Conservation (phyloP, 2,113 vertebrate genomes). For the Chaenocephalus aceratus region DNA sequence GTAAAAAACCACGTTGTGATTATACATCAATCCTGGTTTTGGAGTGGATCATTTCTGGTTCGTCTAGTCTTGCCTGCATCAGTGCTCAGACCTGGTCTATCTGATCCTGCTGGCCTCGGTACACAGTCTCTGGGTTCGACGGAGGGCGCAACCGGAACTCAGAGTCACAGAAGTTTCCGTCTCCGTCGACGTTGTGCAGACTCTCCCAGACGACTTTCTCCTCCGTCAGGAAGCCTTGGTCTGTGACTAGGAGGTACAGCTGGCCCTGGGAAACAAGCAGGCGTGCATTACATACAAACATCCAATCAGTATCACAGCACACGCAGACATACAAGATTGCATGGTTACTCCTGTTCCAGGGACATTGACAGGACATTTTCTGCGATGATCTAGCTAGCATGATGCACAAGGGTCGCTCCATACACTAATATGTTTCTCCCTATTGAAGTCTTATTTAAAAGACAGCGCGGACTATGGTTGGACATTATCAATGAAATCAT, state of each 20-base stretch:
- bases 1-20: slow-evolving; percentile 4
- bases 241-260: slow-evolving; percentile 96
- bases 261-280: slow-evolving; percentile 87
- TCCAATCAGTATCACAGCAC: neutral
- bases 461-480: too few relatives aligned
- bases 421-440: too few relatives aligned
- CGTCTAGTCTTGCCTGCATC: slow-evolving; percentile 48
- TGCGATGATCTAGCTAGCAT: too few relatives aligned
- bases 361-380: too few relatives aligned
- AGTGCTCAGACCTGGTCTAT: slow-evolving; percentile 92
- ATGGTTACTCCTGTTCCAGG: neutral
- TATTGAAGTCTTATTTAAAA: too few relatives aligned
- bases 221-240: slow-evolving; percentile 98
- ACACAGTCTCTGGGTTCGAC: slow-evolving; percentile 95
- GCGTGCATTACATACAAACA: slow-evolving; percentile 20
- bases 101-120: slow-evolving; percentile 97
- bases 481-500: too few relatives aligned
- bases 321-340: neutral
- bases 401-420: too few relatives aligned
- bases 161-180: slow-evolving; percentile 97
- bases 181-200: slow-evolving; percentile 97
- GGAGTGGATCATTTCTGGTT: slow-evolving; percentile 30
- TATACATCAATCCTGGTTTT: slow-evolving; percentile 3
- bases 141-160: slow-evolving; percentile 95
- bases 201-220: slow-evolving; percentile 99